A percentile compares a stretch with the other conserved stretches of the same genome.
Evolutionary conservation across 2,888 invertebrate species (phyloP).

Genomic region (Unio delphinus): DNA sequence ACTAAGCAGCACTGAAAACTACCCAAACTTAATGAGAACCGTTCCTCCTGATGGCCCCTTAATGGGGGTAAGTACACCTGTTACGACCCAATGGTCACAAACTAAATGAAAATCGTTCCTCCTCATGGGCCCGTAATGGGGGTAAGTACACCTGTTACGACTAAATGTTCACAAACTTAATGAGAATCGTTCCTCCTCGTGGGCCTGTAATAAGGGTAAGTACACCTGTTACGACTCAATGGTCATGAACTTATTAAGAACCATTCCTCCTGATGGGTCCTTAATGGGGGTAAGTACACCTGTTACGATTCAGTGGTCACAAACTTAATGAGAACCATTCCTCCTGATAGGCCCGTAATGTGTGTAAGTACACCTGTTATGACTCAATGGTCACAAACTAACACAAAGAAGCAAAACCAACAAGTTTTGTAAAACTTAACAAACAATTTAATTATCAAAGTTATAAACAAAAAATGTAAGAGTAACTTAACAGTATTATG

Average conservation of each 20-base stretch:
- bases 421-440: too few species aligned
- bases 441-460: too few species aligned
- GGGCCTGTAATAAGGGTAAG: constrained; percentile 58
- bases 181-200: constrained; percentile 65
- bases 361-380: too few species aligned
- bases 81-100: constrained; percentile 11
- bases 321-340: too few species aligned
- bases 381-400: too few species aligned
- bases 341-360: too few species aligned
- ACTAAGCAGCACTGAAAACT: constrained; percentile 49
- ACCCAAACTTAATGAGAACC: constrained; percentile 62
- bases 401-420: too few species aligned
- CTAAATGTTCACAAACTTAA: constrained; percentile 38
- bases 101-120: constrained; percentile 63
- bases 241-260: constrained; percentile 57
- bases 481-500: too few species aligned
- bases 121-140: constrained; percentile 61
- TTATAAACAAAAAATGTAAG: too few species aligned
- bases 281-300: constrained; percentile 50
- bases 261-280: constrained; percentile 61
- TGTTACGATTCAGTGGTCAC: too few species aligned
- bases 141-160: constrained; percentile 29
- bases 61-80: constrained; percentile 45
- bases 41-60: constrained; percentile 62
- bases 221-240: not conserved